These are phyloP conservation scores for Sycophila texana DNA, from an alignment of 2,888 invertebrate species.

Conservation along the genomic window DNA sequence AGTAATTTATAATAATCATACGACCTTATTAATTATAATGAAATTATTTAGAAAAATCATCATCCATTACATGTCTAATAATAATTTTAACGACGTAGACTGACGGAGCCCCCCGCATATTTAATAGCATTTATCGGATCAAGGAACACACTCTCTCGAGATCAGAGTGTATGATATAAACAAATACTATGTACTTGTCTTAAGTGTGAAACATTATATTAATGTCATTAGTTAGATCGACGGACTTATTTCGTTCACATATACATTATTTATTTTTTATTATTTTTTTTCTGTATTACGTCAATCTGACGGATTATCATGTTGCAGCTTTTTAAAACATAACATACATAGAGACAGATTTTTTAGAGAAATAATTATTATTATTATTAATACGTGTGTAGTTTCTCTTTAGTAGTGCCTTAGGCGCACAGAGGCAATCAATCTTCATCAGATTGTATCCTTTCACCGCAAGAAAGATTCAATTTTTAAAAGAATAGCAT, in stretches of 20 bases:
- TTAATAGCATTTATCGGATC: conserved; percentile 49
- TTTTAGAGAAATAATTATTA: conserved; percentile 42
- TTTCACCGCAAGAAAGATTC: background rate
- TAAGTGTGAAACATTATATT: conserved; percentile 52
- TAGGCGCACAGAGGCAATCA: conserved; percentile 7
- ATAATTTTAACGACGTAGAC: conserved; percentile 54
- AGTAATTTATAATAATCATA: conserved; percentile 1
- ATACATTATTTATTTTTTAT: conserved; percentile 15
- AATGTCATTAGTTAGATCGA: conserved; percentile 55
- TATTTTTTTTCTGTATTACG: conserved; percentile 5
- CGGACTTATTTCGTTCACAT: conserved; percentile 21
- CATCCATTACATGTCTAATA: conserved; percentile 47
- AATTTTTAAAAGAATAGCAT: too few species aligned
- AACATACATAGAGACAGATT: conserved; percentile 33
- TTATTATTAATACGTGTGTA: conserved; percentile 40
- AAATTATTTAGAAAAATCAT: conserved; percentile 20
- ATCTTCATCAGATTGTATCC: background rate
- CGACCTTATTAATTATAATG: conserved; percentile 15
- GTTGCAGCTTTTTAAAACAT: conserved; percentile 26
- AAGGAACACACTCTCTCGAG: conserved; percentile 56
- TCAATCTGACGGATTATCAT: conserved; percentile 24
- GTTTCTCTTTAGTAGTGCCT: conserved; percentile 34
- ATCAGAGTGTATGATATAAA: conserved; percentile 58
- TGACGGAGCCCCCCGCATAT: conserved; percentile 49
- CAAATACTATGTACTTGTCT: conserved; percentile 54